Evolutionary conservation across 2,888 invertebrate species (phyloP).

Genomic region (Cheilosia vulpina): DNA sequence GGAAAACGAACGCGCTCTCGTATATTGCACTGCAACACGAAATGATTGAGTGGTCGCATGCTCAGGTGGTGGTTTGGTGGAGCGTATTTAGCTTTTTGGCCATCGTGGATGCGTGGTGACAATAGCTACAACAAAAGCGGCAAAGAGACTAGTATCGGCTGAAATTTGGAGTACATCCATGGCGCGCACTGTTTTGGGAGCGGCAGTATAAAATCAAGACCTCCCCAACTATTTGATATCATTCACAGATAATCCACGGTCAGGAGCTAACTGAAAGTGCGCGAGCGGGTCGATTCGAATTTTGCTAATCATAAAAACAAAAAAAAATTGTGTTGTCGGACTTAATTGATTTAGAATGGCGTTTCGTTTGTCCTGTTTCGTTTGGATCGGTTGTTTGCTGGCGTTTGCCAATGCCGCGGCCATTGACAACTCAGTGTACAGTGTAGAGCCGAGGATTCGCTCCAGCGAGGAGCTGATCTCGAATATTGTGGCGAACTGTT

Average conservation of each 20-base stretch:
- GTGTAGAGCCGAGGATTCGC: constrained; percentile 85
- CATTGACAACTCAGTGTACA: constrained; percentile 84
- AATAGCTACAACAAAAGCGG: constrained; percentile 42
- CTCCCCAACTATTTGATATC: constrained; percentile 82
- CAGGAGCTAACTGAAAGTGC: constrained; percentile 77
- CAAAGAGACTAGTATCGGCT: constrained; percentile 43
- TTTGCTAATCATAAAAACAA: constrained; percentile 35
- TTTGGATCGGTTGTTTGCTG: constrained; percentile 85
- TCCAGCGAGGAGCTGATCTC: constrained; percentile 89
- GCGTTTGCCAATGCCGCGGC: constrained; percentile 85
- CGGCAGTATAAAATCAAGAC: constrained; percentile 84
- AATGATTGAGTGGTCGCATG: constrained; percentile 53
- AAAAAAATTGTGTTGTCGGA: constrained; percentile 30
- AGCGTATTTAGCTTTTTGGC: constrained; percentile 58
- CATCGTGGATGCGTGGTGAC: constrained; percentile 44
- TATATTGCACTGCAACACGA: constrained; percentile 17
- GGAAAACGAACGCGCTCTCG: constrained; percentile 49
- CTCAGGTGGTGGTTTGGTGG: constrained; percentile 21
- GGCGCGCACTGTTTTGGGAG: constrained; percentile 79
- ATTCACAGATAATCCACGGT: constrained; percentile 83
- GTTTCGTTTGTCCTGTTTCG: constrained; percentile 83
- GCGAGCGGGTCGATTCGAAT: constrained; percentile 68
- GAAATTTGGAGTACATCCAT: constrained; percentile 48
- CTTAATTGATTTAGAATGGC: constrained; percentile 78
- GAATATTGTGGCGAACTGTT: constrained; percentile 89